Evolutionary conservation across 2,797 vertebrate genomes (phyloP).

Genomic region (Knipowitschia caucasica): DNA sequence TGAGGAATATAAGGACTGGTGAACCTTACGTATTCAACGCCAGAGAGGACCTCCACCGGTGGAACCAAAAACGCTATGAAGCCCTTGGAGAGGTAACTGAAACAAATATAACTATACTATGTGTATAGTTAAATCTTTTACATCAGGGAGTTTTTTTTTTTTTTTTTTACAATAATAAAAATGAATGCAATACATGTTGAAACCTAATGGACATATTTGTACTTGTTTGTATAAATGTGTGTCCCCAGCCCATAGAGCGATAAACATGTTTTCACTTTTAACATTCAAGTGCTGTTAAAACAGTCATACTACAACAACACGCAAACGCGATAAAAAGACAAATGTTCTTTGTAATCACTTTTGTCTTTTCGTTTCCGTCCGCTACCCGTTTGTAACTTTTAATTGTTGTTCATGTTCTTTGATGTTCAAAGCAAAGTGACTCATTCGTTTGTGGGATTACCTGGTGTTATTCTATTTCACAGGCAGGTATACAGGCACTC

Average conservation of each 20-base stretch:
- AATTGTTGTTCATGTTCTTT: slow-evolving; percentile 76
- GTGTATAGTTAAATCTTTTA: no score
- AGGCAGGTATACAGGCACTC: slow-evolving; percentile 66
- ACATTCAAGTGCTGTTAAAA: slow-evolving; percentile 32
- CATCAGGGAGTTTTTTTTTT: slow-evolving; percentile 4
- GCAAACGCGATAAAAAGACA: slow-evolving; percentile 67
- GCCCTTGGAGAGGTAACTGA: slow-evolving; percentile 92
- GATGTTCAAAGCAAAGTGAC: slow-evolving; percentile 79
- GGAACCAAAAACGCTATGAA: slow-evolving; percentile 98
- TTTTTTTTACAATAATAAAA: no score
- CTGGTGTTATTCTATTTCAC: slow-evolving; percentile 62
- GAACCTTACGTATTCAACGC: slow-evolving; percentile 95
- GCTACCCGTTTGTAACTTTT: slow-evolving; percentile 59
- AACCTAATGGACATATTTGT: no score
- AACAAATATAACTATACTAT: no score
- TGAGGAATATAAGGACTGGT: slow-evolving; percentile 89
- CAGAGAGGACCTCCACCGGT: slow-evolving; percentile 93
- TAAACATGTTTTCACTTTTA: not conserved
- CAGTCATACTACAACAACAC: slow-evolving; percentile 33
- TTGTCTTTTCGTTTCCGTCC: slow-evolving; percentile 51
- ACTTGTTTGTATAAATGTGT: no score
- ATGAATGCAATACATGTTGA: no score
- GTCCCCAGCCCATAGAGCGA: no score
- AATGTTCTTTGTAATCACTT: slow-evolving; percentile 63
- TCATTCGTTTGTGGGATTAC: slow-evolving; percentile 72